Percentiles rank a stretch among this genome's conserved stretches.
These are phyloP conservation scores for Masticophis lateralis DNA, from an alignment of 2,797 vertebrate species.

Conservation along the genomic window DNA sequence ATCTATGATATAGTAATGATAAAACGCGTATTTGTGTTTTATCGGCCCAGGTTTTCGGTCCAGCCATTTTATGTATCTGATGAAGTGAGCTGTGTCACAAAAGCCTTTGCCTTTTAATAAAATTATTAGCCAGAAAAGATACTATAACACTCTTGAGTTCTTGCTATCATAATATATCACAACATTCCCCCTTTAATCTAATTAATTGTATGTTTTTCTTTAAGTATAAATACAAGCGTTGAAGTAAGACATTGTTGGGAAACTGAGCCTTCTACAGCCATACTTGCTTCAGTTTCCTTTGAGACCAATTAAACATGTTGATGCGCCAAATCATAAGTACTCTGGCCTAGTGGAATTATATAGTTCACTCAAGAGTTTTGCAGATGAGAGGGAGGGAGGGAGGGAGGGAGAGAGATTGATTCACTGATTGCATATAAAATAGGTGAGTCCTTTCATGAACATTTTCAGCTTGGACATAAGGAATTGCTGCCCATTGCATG, in stretches of 20 bases:
- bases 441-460: background rate
- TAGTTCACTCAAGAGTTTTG: background rate
- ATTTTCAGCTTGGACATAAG: background rate
- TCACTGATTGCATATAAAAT: background rate
- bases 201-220: slow-evolving; percentile 3
- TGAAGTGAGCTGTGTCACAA: background rate
- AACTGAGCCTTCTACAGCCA: slow-evolving; percentile 18
- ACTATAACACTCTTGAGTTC: background rate
- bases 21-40: background rate
- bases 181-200: background rate
- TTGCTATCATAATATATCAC: background rate
- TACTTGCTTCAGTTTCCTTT: background rate
- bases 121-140: background rate
- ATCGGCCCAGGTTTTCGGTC: background rate
- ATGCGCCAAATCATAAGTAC: slow-evolving; percentile 2
- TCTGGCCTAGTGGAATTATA: background rate
- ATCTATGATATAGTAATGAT: background rate
- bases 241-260: slow-evolving; percentile 12
- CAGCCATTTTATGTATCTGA: background rate
- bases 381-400: background rate
- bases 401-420: background rate
- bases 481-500: background rate
- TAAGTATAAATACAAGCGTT: background rate
- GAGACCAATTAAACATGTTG: slow-evolving; percentile 16
- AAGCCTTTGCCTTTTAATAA: background rate